Evolutionary conservation across 2,888 invertebrate species (phyloP).

Genomic region (Ctenicera cuprea): DNA sequence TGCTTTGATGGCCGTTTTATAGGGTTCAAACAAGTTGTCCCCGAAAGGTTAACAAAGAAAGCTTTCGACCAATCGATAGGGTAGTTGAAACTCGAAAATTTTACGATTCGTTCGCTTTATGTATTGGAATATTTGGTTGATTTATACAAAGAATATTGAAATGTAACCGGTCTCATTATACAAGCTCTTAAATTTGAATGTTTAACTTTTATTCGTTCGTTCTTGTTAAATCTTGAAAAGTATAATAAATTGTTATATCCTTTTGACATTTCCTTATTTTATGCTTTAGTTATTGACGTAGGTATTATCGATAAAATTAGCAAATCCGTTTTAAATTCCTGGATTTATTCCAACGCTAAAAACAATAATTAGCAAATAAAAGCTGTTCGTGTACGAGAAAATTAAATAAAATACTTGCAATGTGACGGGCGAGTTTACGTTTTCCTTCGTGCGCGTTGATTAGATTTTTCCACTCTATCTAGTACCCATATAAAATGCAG

Average conservation of each 20-base stretch:
- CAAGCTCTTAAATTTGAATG: not conserved
- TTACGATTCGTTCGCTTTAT: conserved; percentile 37
- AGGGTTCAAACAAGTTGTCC: conserved; percentile 43
- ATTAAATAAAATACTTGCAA: too few species aligned
- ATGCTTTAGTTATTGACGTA: too few species aligned
- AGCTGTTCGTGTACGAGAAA: too few species aligned
- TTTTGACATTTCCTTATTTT: too few species aligned
- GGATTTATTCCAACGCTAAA: not conserved
- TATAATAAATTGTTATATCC: too few species aligned
- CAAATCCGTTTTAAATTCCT: not conserved
- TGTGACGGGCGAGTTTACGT: too few species aligned
- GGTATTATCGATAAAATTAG: too few species aligned
- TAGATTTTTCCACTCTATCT: too few species aligned
- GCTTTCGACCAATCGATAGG: conserved; percentile 42
- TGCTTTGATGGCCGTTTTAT: conserved; percentile 43
- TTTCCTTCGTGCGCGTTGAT: too few species aligned
- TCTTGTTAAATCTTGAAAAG: too few species aligned
- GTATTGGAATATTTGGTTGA: conserved; percentile 38
- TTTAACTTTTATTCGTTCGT: not conserved
- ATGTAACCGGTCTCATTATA: not conserved
- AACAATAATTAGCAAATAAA: not conserved
- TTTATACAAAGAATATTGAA: conserved; percentile 35
- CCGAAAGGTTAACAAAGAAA: conserved; percentile 45
- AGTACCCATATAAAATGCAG: not conserved
- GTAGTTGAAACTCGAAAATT: conserved; percentile 43